Conservation (phyloP, 2,888 invertebrate genomes). For the Patella pellucida region DNA sequence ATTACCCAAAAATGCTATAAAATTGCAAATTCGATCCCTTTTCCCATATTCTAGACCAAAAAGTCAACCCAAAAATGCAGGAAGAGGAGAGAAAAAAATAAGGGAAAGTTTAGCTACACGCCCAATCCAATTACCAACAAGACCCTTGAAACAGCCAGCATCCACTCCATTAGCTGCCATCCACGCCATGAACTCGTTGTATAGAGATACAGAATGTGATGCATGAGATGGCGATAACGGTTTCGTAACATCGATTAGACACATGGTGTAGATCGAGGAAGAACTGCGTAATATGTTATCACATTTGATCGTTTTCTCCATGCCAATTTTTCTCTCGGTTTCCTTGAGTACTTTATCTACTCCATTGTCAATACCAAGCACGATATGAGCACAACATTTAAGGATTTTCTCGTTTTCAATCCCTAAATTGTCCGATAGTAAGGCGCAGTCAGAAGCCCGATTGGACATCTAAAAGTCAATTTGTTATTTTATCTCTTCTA, state of each 20-base stretch:
- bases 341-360: neutral
- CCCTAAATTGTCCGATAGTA: neutral
- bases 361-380: neutral
- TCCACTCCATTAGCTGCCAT: too few relatives aligned
- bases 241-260: neutral
- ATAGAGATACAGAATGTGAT: neutral
- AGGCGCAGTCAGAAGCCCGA: neutral
- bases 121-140: too few relatives aligned
- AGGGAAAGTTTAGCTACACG: too few relatives aligned
- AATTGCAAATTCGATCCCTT: too few relatives aligned
- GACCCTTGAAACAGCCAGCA: constrained; percentile 8
- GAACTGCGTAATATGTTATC: too few relatives aligned
- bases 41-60: too few relatives aligned
- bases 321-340: neutral
- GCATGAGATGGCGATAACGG: neutral
- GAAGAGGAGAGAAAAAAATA: too few relatives aligned
- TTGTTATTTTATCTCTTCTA: constrained; percentile 3
- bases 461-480: neutral
- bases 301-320: neutral
- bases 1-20: too few relatives aligned
- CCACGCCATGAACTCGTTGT: constrained; percentile 7
- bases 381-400: neutral
- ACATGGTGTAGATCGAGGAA: neutral
- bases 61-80: too few relatives aligned
- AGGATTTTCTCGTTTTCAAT: neutral